phyloP scores from a whole-genome alignment of 2,113 vertebrate species.

The Nanorana parkeri region DNA sequence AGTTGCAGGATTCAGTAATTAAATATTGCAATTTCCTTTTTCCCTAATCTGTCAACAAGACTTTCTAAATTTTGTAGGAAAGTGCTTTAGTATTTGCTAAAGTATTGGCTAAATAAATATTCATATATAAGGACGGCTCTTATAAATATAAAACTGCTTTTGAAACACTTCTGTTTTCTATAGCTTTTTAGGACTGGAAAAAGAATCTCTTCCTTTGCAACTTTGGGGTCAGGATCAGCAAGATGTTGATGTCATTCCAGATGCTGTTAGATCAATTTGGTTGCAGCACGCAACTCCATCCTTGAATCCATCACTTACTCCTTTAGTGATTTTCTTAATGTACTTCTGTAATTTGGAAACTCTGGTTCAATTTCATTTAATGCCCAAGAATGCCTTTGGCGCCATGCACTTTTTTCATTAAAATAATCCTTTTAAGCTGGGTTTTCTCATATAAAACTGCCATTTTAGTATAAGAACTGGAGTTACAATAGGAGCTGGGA shows the following conservation, averaged over 20 bases:
- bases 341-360: slow-evolving; percentile 26
- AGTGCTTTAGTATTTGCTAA: too few species aligned
- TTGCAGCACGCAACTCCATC: slow-evolving; percentile 35
- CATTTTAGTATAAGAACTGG: too few species aligned
- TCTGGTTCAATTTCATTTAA: slow-evolving; percentile 20
- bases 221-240: slow-evolving; percentile 31
- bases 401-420: slow-evolving; percentile 27
- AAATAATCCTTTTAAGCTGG: slow-evolving; percentile 11
- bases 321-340: slow-evolving; percentile 38
- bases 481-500: too few species aligned
- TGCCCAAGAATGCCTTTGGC: slow-evolving; percentile 33
- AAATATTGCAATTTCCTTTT: too few species aligned
- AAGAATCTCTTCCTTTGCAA: slow-evolving; percentile 28
- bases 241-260: slow-evolving; percentile 51
- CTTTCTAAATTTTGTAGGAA: too few species aligned
- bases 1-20: too few species aligned
- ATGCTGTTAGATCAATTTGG: slow-evolving; percentile 45
- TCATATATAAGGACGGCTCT: too few species aligned
- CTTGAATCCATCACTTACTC: slow-evolving; percentile 23
- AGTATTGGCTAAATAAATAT: too few species aligned
- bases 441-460: not conserved
- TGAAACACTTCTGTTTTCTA: slow-evolving; percentile 16
- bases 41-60: too few species aligned
- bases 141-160: not conserved
- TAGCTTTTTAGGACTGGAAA: slow-evolving; percentile 15